Base-by-base conservation (phyloP, 2,888 invertebrate genomes). In the Mythimna vitellina region DNA sequence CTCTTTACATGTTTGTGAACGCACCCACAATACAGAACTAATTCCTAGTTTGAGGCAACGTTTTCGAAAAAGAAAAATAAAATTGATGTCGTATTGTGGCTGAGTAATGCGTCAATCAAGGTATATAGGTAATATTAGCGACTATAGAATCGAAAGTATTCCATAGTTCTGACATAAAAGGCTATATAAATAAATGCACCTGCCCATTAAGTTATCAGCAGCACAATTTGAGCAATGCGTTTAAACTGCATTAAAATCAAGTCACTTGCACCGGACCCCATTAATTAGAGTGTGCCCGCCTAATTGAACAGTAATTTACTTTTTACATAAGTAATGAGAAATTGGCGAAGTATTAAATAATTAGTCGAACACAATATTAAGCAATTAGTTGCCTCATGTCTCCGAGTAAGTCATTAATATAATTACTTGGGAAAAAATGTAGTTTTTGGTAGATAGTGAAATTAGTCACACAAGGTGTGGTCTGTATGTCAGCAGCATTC, bases 381-480 rank as follows among this genome's bases (percentile, higher is more conserved):
- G 64, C 76, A 81, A 82, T 83, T 83, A 76, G 20, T 70, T 65
- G 9, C 42, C 29, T 67, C 46, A 70, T 70, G 78, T 68, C 65
- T 82, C 70, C 10, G 61, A 80, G 58, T 73, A 70, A 82, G 82
- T 53, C 79, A 72, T 81, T 73, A 73, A 58, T 73, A 65, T 73
- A 66, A 69, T 74, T 63, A 63, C 53, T 62, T 60, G 54, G 42
- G 7, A 32, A 20, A 51, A 65, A 42, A 29, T 0, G 0, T n/a
- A 17, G n/a, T 14, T 20, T 32, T 22, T 64, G 32, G 49, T 35
- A 4, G 29, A 20, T 32, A 20, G 12, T 49, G 10, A 12, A 58
- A 38, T 38, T 14, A 1, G 8, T 49, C n/a, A 35, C 14, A 14
- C 38, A 20, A 6, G 22, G 3, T 32, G 60, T 46, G 7, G 61